Base-by-base conservation (phyloP, 2,888 invertebrate species). In the Brachypalpus laphriformis region DNA sequence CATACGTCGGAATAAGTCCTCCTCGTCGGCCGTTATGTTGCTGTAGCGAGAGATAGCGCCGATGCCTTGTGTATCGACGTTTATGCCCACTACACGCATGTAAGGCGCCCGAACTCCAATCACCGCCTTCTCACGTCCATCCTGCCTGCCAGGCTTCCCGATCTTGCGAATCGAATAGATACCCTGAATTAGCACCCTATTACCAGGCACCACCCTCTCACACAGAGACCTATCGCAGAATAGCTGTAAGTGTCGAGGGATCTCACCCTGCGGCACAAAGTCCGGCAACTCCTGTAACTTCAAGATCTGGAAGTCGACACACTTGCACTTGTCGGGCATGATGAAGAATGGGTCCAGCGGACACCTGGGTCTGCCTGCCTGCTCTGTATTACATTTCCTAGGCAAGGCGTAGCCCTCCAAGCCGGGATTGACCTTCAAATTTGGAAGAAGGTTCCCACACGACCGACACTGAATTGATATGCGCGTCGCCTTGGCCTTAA, bases 301-400 rank as follows among this genome's bases (percentile, higher is more conserved):
- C n/a, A 99, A 92, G 0, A 97, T 96, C 95, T 99, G 99, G 91
- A 98, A 99, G 92, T 99, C 99, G 22, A 99, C 97, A 92, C 99
- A 99, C 88, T 95, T 94, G 92, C 99, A 99, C 92, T 98, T 98
- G 91, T 99, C 99, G 14, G 99, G 99, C 92, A 99, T 95, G 86
- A 99, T 98, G 91, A 98, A 98, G 91, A 97, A 99, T 1, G 99
- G 99, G 93, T 99, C 99, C 72, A 99, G 91, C 0, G 99, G 99
- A 90, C 99, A 99, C 89, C 97, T 97, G 0, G 97, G 96, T 68
- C 96, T 93, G 25, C 98, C 98, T 82, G 97, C 96, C 93, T 98
- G 98, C 90, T 98, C 98, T 95, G 97, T 97, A 89, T 95, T 96
- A 91, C 99, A 99, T 92, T 97, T 98, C 82, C 99, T 94, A 0